Evolutionary conservation across 2,797 vertebrate genomes (phyloP).

Genomic region (Peromyscus nudipes): DNA sequence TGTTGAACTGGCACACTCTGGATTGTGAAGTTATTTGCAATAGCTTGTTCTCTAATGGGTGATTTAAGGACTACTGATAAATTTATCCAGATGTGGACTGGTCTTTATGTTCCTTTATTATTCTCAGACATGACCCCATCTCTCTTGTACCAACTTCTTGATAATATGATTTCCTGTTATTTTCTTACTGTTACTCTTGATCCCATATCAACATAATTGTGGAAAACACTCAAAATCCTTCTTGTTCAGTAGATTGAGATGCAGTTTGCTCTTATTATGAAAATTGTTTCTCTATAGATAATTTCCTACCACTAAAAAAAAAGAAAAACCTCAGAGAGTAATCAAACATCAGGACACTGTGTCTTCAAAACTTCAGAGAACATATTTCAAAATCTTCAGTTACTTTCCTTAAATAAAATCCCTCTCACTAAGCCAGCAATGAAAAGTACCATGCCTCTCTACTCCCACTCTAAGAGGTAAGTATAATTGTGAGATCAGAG

Average conservation of each 20-base stretch:
- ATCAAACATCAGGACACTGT: background rate
- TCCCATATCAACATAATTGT: background rate
- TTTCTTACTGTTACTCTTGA: background rate
- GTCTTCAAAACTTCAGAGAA: background rate
- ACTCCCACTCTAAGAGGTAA: background rate
- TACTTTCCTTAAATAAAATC: background rate
- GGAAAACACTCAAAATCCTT: background rate
- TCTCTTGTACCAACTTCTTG: background rate
- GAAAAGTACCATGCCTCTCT: background rate
- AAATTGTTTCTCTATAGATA: background rate
- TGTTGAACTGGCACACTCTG: background rate
- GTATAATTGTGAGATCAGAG: constrained; percentile 28
- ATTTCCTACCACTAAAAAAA: background rate
- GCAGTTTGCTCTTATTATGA: background rate
- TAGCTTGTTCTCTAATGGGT: background rate
- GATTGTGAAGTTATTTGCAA: background rate
- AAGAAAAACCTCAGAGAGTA: background rate
- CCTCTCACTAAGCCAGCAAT: background rate
- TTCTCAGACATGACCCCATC: background rate
- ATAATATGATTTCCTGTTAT: background rate
- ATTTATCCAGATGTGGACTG: no score
- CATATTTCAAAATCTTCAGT: background rate
- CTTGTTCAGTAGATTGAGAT: background rate
- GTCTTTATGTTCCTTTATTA: background rate
- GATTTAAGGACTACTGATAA: background rate